Evolutionary conservation across 2,113 vertebrate genomes (phyloP).

Genomic region (Edolisoma coerulescens): DNA sequence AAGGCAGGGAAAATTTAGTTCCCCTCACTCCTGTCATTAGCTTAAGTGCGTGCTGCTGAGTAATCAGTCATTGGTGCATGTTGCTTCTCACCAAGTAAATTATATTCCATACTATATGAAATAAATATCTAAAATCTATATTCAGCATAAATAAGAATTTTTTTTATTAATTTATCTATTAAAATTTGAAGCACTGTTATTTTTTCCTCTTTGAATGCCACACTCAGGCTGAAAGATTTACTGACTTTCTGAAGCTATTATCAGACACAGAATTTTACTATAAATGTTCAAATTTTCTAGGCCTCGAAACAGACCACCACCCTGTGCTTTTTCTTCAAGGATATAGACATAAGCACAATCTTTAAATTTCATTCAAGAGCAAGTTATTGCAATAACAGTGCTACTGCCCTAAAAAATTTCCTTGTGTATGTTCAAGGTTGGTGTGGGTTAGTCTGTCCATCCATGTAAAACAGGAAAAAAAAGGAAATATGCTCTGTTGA

Average conservation of each 20-base stretch:
- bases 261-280: neutral
- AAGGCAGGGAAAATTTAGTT: neutral
- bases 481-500: neutral
- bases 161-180: neutral
- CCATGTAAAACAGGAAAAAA: neutral
- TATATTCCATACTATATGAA: neutral
- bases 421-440: neutral
- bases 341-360: neutral
- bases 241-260: neutral
- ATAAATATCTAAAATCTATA: neutral
- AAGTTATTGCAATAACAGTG: neutral
- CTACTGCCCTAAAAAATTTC: neutral
- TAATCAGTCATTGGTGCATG: neutral
- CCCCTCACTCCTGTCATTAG: neutral
- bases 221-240: neutral
- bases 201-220: neutral
- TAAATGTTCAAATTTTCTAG: neutral
- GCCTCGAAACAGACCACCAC: neutral
- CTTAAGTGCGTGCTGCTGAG: neutral
- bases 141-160: neutral
- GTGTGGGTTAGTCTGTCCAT: neutral
- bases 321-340: neutral
- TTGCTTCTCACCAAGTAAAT: neutral
- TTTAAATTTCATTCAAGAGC: neutral
- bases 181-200: neutral